Conservation (phyloP, 2,113 vertebrate genomes). For the Corynorhinus townsendii region DNA sequence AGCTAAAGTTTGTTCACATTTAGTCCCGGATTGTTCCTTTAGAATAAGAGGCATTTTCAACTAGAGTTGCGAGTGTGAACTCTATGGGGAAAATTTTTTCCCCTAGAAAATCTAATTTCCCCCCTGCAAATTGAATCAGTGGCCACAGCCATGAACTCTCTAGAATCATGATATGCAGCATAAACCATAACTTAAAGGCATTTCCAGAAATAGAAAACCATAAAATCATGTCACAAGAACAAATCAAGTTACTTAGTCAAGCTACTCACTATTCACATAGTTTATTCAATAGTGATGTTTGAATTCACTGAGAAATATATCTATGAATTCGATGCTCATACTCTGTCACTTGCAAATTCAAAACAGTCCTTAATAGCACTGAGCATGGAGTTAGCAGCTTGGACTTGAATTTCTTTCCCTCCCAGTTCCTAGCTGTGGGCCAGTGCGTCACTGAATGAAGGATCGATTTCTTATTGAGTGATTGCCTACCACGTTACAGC, state of each 20-base stretch:
- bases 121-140: not conserved
- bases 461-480: not conserved
- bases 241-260: not conserved
- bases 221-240: not conserved
- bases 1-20: not conserved
- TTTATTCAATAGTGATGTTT: not conserved
- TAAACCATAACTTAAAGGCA: not conserved
- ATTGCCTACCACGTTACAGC: not conserved
- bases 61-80: not conserved
- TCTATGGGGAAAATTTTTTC: not conserved
- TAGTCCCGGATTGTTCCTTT: not conserved
- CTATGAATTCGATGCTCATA: not conserved
- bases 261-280: not conserved
- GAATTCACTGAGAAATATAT: slow-evolving; percentile 1
- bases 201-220: slow-evolving; percentile 17
- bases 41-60: not conserved
- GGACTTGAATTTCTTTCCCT: not conserved
- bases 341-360: not conserved
- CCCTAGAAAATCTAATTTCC: slow-evolving; percentile 11
- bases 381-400: not conserved
- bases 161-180: not conserved
- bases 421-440: not conserved
- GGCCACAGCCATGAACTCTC: not conserved
- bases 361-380: not conserved
- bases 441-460: not conserved